Evolutionary conservation across 2,797 vertebrate species (phyloP).

Genomic region (Phataginus tetradactyla): DNA sequence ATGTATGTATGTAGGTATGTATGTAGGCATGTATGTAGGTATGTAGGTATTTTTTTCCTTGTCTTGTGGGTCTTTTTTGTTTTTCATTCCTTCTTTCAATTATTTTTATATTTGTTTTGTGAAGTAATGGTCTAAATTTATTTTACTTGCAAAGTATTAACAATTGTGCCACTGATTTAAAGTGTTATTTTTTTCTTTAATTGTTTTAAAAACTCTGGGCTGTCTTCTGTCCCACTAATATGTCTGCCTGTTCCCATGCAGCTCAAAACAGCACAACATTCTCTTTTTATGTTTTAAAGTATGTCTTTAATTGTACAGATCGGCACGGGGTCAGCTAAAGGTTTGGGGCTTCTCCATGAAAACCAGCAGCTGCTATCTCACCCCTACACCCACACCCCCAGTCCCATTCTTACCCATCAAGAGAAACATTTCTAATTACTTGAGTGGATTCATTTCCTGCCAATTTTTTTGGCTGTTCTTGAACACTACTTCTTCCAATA

Average conservation of each 20-base stretch:
- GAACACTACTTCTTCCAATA: neutral
- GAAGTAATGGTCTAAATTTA: neutral
- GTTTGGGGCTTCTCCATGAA: neutral
- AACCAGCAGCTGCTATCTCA: too few relatives aligned
- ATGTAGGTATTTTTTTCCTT: neutral
- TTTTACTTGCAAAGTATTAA: neutral
- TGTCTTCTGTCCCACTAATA: neutral
- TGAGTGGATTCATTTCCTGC: neutral
- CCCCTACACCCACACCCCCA: accelerated
- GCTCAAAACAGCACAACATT: neutral
- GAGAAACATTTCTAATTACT: neutral
- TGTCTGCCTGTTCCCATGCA: neutral
- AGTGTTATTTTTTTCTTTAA: neutral
- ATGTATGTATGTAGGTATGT: too few relatives aligned
- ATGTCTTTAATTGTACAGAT: neutral
- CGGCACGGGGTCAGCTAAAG: neutral
- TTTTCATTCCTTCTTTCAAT: neutral
- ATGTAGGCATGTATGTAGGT: too few relatives aligned
- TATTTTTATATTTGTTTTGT: neutral
- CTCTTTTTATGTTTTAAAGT: neutral
- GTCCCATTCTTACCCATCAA: neutral
- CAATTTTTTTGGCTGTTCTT: neutral
- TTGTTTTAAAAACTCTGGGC: neutral
- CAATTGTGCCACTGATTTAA: neutral
- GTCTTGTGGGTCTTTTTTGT: neutral